Evolutionary conservation across 2,113 vertebrate genomes (phyloP).

Genomic region (Corythoichthys intestinalis): DNA sequence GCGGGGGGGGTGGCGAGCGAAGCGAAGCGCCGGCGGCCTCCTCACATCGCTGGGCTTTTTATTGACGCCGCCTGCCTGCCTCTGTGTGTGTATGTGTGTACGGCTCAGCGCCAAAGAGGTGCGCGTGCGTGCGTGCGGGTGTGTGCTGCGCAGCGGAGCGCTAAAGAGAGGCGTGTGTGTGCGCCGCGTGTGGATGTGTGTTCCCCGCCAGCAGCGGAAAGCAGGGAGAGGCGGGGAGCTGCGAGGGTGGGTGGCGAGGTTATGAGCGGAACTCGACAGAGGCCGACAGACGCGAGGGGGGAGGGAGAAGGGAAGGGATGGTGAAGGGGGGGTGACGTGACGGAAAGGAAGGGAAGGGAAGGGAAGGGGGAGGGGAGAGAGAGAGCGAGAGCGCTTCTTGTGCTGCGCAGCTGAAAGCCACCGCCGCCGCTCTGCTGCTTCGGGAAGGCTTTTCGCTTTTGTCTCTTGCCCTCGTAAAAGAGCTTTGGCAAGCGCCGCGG

Average conservation of each 20-base stretch:
- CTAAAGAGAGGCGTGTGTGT: constrained; percentile 3
- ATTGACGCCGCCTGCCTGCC: constrained; percentile 62
- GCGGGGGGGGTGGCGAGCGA: constrained; percentile 43
- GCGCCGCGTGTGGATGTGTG: constrained; percentile 6
- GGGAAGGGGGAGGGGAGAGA: neutral
- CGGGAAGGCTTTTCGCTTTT: neutral
- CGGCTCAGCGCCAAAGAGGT: constrained; percentile 48
- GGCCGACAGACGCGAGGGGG: constrained; percentile 67
- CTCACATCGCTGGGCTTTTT: constrained; percentile 69
- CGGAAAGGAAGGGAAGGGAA: neutral
- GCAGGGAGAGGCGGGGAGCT: constrained; percentile 61
- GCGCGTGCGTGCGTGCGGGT: constrained; percentile 20
- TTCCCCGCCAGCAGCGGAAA: constrained; percentile 61
- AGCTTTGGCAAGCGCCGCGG: neutral
- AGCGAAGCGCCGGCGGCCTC: constrained; percentile 67
- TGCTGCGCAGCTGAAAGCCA: constrained; percentile 60
- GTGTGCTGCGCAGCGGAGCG: neutral
- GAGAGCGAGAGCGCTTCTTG: constrained; percentile 38
- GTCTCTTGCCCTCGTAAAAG: neutral
- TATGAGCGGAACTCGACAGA: constrained; percentile 71
- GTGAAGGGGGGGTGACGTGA: neutral
- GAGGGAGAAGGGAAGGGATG: constrained; percentile 1
- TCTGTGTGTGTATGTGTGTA: constrained; percentile 6
- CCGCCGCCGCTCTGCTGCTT: constrained; percentile 29
- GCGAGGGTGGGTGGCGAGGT: constrained; percentile 69